A percentile compares a stretch with the other conserved stretches of the same genome.
phyloP scores from a whole-genome alignment of 2,888 invertebrate genomes.

The Scelioninae gen. 2 region DNA sequence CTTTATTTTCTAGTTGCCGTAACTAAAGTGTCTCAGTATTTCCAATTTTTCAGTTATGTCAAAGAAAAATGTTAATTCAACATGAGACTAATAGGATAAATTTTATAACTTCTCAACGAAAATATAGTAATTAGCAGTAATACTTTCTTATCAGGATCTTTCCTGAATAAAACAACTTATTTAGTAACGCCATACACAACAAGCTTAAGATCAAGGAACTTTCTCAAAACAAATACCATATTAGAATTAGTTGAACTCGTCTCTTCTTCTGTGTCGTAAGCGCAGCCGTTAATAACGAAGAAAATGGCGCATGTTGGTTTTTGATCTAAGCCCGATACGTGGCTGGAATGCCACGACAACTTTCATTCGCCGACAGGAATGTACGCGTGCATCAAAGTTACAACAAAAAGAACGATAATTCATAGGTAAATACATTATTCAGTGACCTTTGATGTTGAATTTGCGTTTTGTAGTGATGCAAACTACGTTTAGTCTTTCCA shows the following conservation, averaged over 20 bases:
- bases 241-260: background rate
- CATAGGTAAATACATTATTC: conserved; percentile 60
- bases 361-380: conserved; percentile 44
- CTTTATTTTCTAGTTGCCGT: too few species aligned
- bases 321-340: conserved; percentile 51
- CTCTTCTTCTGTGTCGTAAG: conserved; percentile 5
- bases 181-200: too few species aligned
- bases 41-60: too few species aligned
- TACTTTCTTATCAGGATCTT: too few species aligned
- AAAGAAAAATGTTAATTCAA: too few species aligned
- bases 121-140: too few species aligned
- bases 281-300: conserved; percentile 22
- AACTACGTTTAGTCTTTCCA: conserved; percentile 6
- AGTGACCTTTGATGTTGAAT: conserved; percentile 53
- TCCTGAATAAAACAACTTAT: too few species aligned
- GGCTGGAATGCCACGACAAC: conserved; percentile 55
- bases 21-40: too few species aligned
- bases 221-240: background rate
- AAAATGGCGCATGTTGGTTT: conserved; percentile 45
- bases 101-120: too few species aligned
- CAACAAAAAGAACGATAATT: conserved; percentile 60
- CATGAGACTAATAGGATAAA: too few species aligned
- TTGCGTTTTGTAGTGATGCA: conserved; percentile 56
- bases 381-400: conserved; percentile 45
- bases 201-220: too few species aligned